These are phyloP conservation scores for Elegia similella DNA, from an alignment of 2,888 invertebrate species.

Conservation along the genomic window DNA sequence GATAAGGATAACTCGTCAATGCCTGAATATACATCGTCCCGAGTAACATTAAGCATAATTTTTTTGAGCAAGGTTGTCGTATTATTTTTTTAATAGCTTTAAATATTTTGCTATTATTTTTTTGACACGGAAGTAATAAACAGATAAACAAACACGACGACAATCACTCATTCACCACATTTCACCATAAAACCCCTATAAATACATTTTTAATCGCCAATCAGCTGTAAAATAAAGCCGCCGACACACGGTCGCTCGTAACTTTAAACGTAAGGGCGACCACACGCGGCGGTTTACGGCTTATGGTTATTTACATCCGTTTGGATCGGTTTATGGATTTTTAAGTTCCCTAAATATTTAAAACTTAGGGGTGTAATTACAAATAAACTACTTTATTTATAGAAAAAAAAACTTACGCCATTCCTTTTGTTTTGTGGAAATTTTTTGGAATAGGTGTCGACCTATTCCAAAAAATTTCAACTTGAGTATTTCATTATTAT, in stretches of 20 bases:
- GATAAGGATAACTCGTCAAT: too few relatives aligned
- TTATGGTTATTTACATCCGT: slow-evolving; percentile 17
- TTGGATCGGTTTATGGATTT: slow-evolving; percentile 14
- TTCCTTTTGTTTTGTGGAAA: too few relatives aligned
- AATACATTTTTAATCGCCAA: slow-evolving; percentile 10
- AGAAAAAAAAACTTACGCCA: not conserved
- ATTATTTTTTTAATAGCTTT: too few relatives aligned
- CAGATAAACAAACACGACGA: too few relatives aligned
- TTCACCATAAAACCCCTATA: slow-evolving; percentile 5
- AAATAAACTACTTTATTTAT: not conserved
- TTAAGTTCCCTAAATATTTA: slow-evolving; percentile 5
- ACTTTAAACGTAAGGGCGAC: slow-evolving; percentile 11
- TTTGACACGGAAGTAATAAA: too few relatives aligned
- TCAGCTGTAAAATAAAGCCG: slow-evolving; percentile 14
- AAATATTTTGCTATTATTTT: too few relatives aligned
- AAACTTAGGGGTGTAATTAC: not conserved
- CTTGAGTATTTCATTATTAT: not conserved
- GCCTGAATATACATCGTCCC: too few relatives aligned
- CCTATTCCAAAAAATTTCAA: not conserved
- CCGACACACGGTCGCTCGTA: slow-evolving; percentile 7
- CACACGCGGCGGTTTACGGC: slow-evolving; percentile 12
- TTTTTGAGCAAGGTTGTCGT: too few relatives aligned
- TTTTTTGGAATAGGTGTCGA: too few relatives aligned
- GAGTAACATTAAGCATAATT: too few relatives aligned
- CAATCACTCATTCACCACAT: too few relatives aligned